Percentiles rank a stretch among this genome's conserved stretches.
Conservation (phyloP, 2,113 vertebrate genomes). For the Morone saxatilis region DNA sequence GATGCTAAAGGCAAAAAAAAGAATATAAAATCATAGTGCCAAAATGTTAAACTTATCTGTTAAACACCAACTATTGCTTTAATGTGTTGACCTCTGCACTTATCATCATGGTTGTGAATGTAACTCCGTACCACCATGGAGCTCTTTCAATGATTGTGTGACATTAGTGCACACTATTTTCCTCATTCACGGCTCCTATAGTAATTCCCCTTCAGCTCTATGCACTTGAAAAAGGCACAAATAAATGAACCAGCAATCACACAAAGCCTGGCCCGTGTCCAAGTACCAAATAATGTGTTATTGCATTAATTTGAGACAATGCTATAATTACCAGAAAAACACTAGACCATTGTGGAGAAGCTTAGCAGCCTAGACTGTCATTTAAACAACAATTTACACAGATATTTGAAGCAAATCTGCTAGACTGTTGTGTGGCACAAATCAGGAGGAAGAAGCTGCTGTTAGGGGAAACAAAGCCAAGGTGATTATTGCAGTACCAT, state of each 20-base stretch:
- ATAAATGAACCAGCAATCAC: constrained; percentile 22
- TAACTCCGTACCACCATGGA: background rate
- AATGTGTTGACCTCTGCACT: background rate
- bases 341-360: background rate
- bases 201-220: constrained; percentile 3
- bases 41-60: no score
- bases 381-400: constrained; percentile 39
- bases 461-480: background rate
- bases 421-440: background rate
- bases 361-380: constrained; percentile 14
- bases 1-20: background rate
- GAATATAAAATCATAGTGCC: background rate
- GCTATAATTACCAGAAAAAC: constrained; percentile 56
- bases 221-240: background rate
- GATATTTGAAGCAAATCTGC: constrained; percentile 4
- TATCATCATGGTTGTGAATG: background rate
- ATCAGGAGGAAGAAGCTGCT: background rate
- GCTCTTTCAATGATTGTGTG: constrained; percentile 7
- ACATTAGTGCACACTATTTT: background rate
- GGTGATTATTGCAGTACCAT: background rate
- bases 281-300: constrained; percentile 15
- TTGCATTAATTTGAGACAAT: constrained; percentile 26
- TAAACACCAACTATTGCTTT: background rate
- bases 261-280: constrained; percentile 36
- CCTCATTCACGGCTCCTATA: background rate